Percentiles rank a stretch among this genome's conserved stretches.
Conservation (phyloP, 2,113 vertebrate species). For the Trogon melanurus region DNA sequence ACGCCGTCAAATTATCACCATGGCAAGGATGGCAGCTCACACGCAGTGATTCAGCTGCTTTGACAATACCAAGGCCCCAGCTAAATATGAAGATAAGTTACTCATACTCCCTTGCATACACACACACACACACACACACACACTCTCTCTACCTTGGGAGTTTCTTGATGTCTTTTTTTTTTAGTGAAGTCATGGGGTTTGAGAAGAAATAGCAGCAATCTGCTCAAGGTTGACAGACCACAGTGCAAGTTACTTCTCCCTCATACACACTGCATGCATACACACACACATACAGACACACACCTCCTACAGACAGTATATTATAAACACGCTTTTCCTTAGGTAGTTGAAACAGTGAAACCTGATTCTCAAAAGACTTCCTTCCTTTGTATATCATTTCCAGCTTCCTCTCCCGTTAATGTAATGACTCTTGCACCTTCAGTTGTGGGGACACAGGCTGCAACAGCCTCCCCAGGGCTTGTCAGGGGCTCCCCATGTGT, state of each 20-base stretch:
- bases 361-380: not conserved
- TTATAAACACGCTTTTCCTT: not conserved
- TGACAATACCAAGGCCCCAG: conserved; percentile 49
- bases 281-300: not conserved
- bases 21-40: conserved; percentile 42
- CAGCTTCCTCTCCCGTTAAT: not conserved
- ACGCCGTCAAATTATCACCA: conserved; percentile 59
- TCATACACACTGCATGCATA: not conserved
- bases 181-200: not conserved
- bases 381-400: not conserved
- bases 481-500: accelerated
- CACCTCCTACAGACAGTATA: not conserved
- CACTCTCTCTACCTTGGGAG: not conserved
- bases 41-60: conserved; percentile 70
- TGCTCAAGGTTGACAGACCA: not conserved
- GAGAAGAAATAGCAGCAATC: not conserved
- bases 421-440: not conserved
- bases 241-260: not conserved
- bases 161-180: not conserved
- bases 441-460: not conserved
- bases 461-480: not conserved
- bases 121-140: not conserved
- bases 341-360: not conserved
- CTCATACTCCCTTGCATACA: not conserved
- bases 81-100: conserved; percentile 26